phyloP scores from a whole-genome alignment of 2,113 vertebrate genomes.

The Tricholaema leucomelas region DNA sequence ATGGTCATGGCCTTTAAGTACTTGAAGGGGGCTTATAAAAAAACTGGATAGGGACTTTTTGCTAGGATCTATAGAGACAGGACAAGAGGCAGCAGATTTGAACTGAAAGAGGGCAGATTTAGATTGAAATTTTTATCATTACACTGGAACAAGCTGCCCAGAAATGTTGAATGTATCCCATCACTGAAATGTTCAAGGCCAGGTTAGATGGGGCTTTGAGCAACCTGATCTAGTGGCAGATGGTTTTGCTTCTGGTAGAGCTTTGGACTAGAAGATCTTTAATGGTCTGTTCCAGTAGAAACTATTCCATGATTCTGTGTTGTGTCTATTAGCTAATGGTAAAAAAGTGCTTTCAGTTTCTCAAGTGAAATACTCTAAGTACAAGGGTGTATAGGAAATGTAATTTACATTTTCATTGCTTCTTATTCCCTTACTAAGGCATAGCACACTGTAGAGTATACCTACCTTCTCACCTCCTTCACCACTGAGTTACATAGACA shows the following conservation, averaged over 20 bases:
- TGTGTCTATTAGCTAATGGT: not conserved
- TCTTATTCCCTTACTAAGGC: not conserved
- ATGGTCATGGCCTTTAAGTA: fast-evolving
- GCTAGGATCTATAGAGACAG: not conserved
- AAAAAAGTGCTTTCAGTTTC: not conserved
- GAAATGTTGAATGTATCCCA: not conserved
- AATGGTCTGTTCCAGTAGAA: not conserved
- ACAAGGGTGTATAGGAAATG: not conserved
- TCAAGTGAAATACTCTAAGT: not conserved
- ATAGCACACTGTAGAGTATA: not conserved
- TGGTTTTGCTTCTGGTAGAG: not conserved
- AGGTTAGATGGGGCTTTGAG: not conserved
- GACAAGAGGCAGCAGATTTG: not conserved
- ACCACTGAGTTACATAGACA: not conserved
- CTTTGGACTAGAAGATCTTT: not conserved
- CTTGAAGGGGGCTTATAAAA: not conserved
- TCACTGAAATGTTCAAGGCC: not conserved
- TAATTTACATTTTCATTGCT: not conserved
- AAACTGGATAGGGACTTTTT: not conserved
- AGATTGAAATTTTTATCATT: not conserved
- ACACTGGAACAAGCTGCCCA: not conserved
- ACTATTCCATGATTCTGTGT: not conserved
- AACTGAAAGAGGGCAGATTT: not conserved
- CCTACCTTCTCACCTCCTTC: not conserved
- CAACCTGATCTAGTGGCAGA: not conserved